These are phyloP conservation scores for Choloepus didactylus DNA, from an alignment of 2,797 vertebrate genomes.

Conservation along the genomic window DNA sequence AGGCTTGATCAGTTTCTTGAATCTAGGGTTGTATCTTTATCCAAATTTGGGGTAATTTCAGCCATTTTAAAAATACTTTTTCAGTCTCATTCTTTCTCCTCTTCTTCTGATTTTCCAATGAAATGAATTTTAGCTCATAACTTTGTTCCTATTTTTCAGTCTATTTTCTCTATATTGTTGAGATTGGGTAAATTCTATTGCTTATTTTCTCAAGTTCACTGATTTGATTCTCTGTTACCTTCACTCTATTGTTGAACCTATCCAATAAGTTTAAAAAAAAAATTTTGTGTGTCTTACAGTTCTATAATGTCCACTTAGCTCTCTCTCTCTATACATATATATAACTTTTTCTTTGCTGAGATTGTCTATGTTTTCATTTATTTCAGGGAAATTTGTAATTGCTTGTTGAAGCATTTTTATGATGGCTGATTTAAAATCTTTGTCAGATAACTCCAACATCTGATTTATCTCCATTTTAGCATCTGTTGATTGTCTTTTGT, in stretches of 20 bases:
- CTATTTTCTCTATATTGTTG: neutral
- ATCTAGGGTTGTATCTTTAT: neutral
- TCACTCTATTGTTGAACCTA: neutral
- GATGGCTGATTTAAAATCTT: conserved; percentile 28
- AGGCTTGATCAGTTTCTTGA: neutral
- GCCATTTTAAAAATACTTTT: neutral
- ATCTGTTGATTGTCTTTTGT: neutral
- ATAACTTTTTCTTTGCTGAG: neutral
- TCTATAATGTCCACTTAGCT: neutral
- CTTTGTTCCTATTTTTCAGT: neutral
- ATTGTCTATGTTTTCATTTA: conserved; percentile 32
- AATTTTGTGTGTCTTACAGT: neutral
- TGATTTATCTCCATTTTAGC: neutral
- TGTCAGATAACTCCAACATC: neutral
- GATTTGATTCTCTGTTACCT: conserved; percentile 5
- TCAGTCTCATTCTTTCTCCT: neutral
- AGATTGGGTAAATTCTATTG: neutral
- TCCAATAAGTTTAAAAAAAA: neutral
- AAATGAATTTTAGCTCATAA: neutral
- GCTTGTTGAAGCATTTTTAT: conserved; percentile 48
- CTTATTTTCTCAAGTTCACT: neutral
- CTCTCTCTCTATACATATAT: neutral
- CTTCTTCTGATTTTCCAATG: neutral
- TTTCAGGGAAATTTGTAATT: conserved; percentile 52
- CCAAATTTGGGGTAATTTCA: conserved; percentile 3